phyloP scores from a whole-genome alignment of 1,140 invertebrate genomes.

The Euura saliciscinereae region DNA sequence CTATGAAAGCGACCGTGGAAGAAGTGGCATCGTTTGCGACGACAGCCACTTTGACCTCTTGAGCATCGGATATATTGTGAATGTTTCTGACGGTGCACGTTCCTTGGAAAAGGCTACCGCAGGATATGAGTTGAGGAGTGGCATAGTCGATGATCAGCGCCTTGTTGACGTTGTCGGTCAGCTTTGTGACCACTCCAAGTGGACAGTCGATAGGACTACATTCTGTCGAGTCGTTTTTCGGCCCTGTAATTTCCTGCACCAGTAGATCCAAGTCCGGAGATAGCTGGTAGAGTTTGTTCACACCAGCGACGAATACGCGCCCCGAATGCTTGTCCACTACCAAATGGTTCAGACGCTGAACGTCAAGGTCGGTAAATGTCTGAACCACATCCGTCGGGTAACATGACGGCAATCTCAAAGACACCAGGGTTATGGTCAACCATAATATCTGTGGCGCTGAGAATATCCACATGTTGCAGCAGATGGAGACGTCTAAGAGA shows the following conservation, averaged over 20 bases:
- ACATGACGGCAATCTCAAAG: neutral
- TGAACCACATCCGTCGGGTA: constrained; percentile 66
- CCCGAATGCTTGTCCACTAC: constrained; percentile 92
- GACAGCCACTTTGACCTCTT: constrained; percentile 84
- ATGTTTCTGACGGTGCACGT: constrained; percentile 88
- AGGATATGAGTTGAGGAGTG: constrained; percentile 87
- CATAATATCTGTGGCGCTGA: neutral
- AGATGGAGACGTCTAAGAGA: neutral
- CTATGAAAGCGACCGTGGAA: constrained; percentile 96
- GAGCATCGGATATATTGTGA: constrained; percentile 84
- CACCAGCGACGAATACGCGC: constrained; percentile 90
- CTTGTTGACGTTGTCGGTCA: constrained; percentile 94
- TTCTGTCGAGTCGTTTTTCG: constrained; percentile 84
- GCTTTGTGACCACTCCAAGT: constrained; percentile 69
- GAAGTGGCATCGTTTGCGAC: constrained; percentile 94
- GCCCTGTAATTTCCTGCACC: constrained; percentile 84
- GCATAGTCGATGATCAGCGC: constrained; percentile 93
- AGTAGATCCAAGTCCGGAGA: constrained; percentile 83
- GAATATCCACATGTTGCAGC: neutral
- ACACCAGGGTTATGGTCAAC: no score
- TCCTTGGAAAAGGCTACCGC: constrained; percentile 89
- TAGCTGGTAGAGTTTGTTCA: constrained; percentile 92
- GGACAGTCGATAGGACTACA: constrained; percentile 89
- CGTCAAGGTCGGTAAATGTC: constrained; percentile 67
- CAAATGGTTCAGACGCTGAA: constrained; percentile 80